Conservation (phyloP, 2,797 vertebrate species). For the Phrynocephalus guinanensis region DNA sequence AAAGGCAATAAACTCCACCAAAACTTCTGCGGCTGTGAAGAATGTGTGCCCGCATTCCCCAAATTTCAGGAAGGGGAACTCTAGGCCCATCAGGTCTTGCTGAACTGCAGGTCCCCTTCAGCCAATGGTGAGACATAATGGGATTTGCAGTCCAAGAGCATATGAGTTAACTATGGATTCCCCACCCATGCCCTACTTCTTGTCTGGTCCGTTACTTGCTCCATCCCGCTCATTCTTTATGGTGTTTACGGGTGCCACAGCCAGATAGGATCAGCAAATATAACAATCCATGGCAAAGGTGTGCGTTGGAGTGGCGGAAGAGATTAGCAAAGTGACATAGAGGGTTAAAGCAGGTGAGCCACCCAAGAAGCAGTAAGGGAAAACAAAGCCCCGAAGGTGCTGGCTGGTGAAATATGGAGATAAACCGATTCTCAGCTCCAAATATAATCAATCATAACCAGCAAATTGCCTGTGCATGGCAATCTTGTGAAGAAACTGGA, state of each 20-base stretch:
- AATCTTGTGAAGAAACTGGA: neutral
- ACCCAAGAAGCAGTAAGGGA: neutral
- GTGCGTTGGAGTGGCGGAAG: neutral
- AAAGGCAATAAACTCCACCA: neutral
- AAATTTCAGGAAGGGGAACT: neutral
- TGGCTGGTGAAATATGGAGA: neutral
- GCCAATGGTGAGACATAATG: neutral
- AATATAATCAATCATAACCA: neutral
- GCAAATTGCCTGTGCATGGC: no score
- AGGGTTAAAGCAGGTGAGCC: neutral
- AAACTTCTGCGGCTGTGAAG: neutral
- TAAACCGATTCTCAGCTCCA: neutral
- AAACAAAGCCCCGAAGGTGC: neutral
- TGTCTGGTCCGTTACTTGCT: no score
- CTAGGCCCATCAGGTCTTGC: neutral
- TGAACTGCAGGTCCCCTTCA: neutral
- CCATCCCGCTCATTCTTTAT: neutral
- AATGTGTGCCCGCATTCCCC: no score
- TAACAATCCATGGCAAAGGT: neutral
- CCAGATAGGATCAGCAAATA: neutral
- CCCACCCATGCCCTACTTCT: no score
- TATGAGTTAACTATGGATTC: neutral
- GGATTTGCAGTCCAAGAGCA: neutral
- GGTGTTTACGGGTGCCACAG: neutral
- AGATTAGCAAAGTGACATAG: neutral